Percentiles rank a stretch among this genome's conserved stretches.
These are phyloP conservation scores for Catocala fraxini DNA, from an alignment of 2,888 invertebrate genomes.

Conservation along the genomic window DNA sequence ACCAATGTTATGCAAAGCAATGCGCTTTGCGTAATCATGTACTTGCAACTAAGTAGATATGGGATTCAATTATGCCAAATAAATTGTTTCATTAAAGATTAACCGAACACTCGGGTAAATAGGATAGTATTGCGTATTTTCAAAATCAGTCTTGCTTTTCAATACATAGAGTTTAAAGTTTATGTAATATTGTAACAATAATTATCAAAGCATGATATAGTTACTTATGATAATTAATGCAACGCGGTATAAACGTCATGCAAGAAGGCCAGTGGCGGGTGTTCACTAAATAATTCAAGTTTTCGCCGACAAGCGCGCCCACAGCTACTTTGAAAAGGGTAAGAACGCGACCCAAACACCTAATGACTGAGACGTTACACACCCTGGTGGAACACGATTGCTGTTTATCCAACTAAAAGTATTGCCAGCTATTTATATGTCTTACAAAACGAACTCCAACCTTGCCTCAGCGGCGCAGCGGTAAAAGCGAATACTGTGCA, in stretches of 20 bases:
- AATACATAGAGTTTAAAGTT: too few relatives aligned
- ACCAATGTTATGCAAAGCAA: too few relatives aligned
- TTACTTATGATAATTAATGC: constrained; percentile 50
- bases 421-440: constrained; percentile 36
- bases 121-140: too few relatives aligned
- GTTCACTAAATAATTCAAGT: constrained; percentile 76
- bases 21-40: too few relatives aligned
- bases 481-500: too few relatives aligned
- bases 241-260: constrained; percentile 62
- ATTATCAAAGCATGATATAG: constrained; percentile 24
- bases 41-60: too few relatives aligned
- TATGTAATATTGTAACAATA: background rate
- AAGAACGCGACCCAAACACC: constrained; percentile 57
- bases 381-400: constrained; percentile 48
- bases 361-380: constrained; percentile 64
- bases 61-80: too few relatives aligned
- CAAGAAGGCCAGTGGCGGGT: constrained; percentile 57
- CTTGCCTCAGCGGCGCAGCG: too few relatives aligned
- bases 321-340: constrained; percentile 72
- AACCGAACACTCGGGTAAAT: too few relatives aligned
- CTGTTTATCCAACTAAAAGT: constrained; percentile 48
- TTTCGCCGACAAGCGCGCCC: constrained; percentile 65
- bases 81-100: too few relatives aligned
- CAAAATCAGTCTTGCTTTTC: too few relatives aligned
- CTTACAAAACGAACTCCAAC: constrained; percentile 31